Percentiles rank a stretch among this genome's conserved stretches.
These are phyloP conservation scores for Indicator maculatus DNA, from an alignment of 2,113 vertebrate genomes.

Conservation along the genomic window DNA sequence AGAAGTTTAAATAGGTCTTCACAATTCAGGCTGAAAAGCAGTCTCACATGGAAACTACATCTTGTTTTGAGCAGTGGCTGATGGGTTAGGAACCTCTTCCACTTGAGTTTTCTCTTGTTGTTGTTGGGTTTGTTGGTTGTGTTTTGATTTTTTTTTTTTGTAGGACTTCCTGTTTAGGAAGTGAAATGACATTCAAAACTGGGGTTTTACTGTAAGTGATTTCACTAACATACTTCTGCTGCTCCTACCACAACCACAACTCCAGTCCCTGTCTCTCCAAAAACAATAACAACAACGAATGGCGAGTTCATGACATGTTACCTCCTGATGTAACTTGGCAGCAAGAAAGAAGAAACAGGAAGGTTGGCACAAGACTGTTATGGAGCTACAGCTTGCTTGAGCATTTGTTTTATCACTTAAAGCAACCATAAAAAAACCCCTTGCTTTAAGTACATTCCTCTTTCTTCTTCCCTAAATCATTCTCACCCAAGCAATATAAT, in stretches of 20 bases:
- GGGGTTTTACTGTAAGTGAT: constrained; percentile 58
- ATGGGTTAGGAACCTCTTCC: not conserved
- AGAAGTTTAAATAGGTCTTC: constrained; percentile 37
- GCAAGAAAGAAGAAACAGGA: constrained; percentile 19
- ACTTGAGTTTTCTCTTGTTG: not conserved
- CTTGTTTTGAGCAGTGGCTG: not conserved
- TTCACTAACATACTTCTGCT: constrained; percentile 31
- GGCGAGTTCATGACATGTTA: constrained; percentile 12
- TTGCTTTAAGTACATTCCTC: not conserved
- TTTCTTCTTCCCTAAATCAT: not conserved
- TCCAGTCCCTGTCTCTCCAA: constrained; percentile 11
- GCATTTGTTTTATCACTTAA: not conserved
- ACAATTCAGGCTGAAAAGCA: not conserved
- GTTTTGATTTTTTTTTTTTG: not conserved
- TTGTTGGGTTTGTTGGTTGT: not conserved
- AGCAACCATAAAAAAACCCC: not conserved
- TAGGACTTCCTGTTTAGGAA: constrained; percentile 57
- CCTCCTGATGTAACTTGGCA: constrained; percentile 28
- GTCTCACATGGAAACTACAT: not conserved
- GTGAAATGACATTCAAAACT: constrained; percentile 29
- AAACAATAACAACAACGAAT: constrained; percentile 31
- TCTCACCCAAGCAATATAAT: not conserved
- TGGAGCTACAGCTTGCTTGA: not conserved
- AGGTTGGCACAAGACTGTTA: not conserved
- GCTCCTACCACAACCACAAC: constrained; percentile 46